phyloP scores from a whole-genome alignment of 2,888 invertebrate genomes.

The Pelosia muscerda region DNA sequence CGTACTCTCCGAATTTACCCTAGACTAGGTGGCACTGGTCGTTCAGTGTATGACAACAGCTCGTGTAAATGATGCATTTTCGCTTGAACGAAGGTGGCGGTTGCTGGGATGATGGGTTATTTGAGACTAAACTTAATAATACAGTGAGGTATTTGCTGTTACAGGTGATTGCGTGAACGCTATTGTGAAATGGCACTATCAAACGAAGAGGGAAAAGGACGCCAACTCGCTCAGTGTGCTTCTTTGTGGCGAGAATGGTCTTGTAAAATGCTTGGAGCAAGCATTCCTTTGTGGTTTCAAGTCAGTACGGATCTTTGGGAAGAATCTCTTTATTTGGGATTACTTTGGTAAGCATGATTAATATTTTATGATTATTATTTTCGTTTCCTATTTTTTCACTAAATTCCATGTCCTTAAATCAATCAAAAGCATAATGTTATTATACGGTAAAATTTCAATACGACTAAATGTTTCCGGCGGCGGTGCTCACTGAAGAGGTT shows the following conservation, averaged over 20 bases:
- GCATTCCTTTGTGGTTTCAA: constrained; percentile 98
- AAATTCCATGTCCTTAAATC: no score
- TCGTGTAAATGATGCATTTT: constrained; percentile 3
- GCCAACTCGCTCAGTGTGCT: constrained; percentile 95
- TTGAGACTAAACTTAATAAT: background rate
- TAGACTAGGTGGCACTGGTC: background rate
- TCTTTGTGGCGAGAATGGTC: constrained; percentile 97
- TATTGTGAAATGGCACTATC: constrained; percentile 98
- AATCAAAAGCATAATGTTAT: no score
- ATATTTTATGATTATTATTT: no score
- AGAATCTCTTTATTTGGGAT: constrained; percentile 99
- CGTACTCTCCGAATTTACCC: background rate
- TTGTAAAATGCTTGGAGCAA: constrained; percentile 97
- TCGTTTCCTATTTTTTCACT: no score
- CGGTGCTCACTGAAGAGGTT: no score
- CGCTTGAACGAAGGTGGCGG: background rate
- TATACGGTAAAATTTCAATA: no score
- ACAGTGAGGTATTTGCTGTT: constrained; percentile 6
- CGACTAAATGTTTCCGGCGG: no score
- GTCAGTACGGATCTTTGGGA: constrained; percentile 96
- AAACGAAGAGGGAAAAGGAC: constrained; percentile 93
- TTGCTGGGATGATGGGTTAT: background rate
- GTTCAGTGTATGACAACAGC: background rate
- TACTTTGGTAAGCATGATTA: constrained; percentile 92
- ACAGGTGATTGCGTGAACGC: constrained; percentile 97